Base-by-base conservation (phyloP, 2,888 invertebrate genomes). In the Heteropelma amictum region DNA sequence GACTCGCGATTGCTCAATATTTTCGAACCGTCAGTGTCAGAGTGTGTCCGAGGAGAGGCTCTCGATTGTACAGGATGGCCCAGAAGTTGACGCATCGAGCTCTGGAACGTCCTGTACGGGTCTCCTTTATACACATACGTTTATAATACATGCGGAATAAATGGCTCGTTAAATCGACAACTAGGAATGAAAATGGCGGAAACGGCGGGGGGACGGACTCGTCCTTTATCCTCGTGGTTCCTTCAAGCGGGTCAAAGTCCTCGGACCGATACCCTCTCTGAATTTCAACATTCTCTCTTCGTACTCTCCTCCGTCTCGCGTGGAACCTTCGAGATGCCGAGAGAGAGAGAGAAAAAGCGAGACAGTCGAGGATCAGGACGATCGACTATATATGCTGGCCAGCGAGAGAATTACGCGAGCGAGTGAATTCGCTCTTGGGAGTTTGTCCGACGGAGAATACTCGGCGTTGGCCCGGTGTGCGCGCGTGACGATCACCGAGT, bases 381-480 rank as follows among this genome's bases (percentile, higher is more conserved):
- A 23, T 4, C 8, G 38, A 21, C 54, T 49, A 63, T 61, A 33
- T 49, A 49, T 23, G 49, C 7, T 10, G 35, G 10, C 4, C 14
- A 12, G 14, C n/a, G 47, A 42, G 26, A 53, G 63, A 63, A 70
- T 67, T 61, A 71, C 49, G 61, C 65, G 30, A 65, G 33, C 40
- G 47, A 38, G 47, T 53, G 17, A 68, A 58, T 35, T 58, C 30
- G 58, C 40, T 58, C 58, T 38, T 49, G 21, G 35, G 42, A 35
- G 21, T 33, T 45, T 21, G 68, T 51, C 10, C n/a, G 58, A 38
- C 40, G 58, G 68, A 72, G 42, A 72, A 76, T 72, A 67, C 61
- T n/a, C n/a, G n/a, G n/a, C 51, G 75, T 56, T 76, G 75, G 72
- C 72, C 75, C 71, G 75, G 67, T 71, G n/a, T n/a, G 75, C 71